These are phyloP conservation scores for Myotis planiceps DNA, from an alignment of 2,797 vertebrate genomes.

Conservation along the genomic window DNA sequence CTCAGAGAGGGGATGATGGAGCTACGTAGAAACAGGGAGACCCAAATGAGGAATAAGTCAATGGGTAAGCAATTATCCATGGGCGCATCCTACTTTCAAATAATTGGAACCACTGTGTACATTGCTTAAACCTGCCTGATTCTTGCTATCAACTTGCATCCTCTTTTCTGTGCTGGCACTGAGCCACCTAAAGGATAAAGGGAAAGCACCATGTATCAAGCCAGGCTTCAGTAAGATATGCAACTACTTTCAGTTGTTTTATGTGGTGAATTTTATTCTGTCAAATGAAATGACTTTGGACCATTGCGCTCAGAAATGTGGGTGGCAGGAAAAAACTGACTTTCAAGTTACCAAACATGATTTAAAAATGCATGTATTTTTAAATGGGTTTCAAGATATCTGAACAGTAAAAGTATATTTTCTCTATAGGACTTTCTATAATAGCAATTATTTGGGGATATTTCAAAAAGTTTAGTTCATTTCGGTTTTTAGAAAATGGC, in stretches of 20 bases:
- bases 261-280: background rate
- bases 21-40: slow-evolving; percentile 63
- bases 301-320: background rate
- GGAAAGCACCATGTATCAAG: fast-evolving
- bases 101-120: slow-evolving; percentile 79
- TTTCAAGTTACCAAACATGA: background rate
- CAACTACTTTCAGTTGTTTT: background rate
- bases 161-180: background rate
- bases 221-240: background rate
- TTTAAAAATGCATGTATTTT: background rate
- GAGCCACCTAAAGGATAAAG: slow-evolving; percentile 7
- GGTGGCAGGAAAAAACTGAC: background rate
- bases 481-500: background rate
- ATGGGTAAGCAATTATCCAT: slow-evolving; percentile 78
- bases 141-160: slow-evolving; percentile 16
- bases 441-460: background rate
- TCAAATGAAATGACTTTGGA: slow-evolving; percentile 27
- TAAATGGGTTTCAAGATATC: background rate
- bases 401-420: background rate
- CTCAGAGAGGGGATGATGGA: slow-evolving; percentile 76
- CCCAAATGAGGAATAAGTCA: slow-evolving; percentile 74
- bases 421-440: background rate
- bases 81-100: slow-evolving; percentile 74
- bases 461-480: slow-evolving; percentile 21
- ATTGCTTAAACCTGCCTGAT: slow-evolving; percentile 65